Percentiles rank a stretch among this genome's conserved stretches.
phyloP scores from a whole-genome alignment of 2,888 invertebrate species.

The Frankliniella fusca region DNA sequence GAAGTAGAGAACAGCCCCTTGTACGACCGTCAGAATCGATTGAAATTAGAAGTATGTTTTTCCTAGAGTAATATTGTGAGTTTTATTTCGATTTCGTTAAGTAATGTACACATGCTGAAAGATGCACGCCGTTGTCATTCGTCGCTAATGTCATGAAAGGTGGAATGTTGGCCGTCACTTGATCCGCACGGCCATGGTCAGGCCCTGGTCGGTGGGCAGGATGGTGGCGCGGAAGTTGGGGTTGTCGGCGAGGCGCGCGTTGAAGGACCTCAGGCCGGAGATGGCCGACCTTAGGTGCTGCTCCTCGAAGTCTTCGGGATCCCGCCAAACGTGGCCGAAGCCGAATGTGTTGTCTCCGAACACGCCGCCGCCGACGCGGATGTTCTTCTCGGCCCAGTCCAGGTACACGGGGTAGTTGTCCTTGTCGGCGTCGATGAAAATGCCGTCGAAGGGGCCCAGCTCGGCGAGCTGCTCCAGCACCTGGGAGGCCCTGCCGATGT shows the following conservation, averaged over 20 bases:
- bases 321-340: slow-evolving; percentile 6
- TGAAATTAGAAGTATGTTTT: too few relatives aligned
- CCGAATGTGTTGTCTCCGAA: slow-evolving; percentile 1
- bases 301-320: not conserved
- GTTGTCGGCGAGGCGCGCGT: slow-evolving; percentile 6
- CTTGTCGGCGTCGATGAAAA: slow-evolving; percentile 21
- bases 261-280: not conserved
- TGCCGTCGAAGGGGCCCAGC: not conserved
- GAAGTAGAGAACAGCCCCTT: too few relatives aligned
- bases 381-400: not conserved
- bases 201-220: slow-evolving; percentile 19
- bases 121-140: too few relatives aligned
- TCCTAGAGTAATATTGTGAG: too few relatives aligned
- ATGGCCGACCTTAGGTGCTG: not conserved
- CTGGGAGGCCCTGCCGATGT: not conserved
- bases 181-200: slow-evolving; percentile 6
- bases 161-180: not conserved
- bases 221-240: slow-evolving; percentile 12
- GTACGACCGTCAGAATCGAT: too few relatives aligned
- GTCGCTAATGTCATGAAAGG: too few relatives aligned
- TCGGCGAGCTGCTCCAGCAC: not conserved
- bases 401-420: slow-evolving; percentile 16
- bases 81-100: too few relatives aligned
- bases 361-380: slow-evolving; percentile 3
- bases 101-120: too few relatives aligned